phyloP scores from a whole-genome alignment of 2,888 invertebrate species.

The Lamproptera curius region DNA sequence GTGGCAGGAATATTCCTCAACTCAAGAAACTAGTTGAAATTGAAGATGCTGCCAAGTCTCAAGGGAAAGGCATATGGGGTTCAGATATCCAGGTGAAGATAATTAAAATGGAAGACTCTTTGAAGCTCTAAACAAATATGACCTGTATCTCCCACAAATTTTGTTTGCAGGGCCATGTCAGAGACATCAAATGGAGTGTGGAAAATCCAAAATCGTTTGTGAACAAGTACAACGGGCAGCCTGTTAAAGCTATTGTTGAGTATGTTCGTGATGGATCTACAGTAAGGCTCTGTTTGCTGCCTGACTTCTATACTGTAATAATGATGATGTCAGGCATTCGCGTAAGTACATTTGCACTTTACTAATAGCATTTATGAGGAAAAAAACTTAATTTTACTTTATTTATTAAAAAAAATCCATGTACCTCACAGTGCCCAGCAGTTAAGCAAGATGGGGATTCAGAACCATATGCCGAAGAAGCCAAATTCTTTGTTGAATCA shows the following conservation, averaged over 20 bases:
- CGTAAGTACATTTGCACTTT: conserved; percentile 59
- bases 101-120: too few species aligned
- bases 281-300: conserved; percentile 92
- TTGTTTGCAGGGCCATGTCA: conserved; percentile 80
- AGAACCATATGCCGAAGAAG: conserved; percentile 90
- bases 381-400: background rate
- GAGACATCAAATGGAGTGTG: conserved; percentile 92
- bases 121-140: conserved; percentile 2
- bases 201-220: conserved; percentile 86
- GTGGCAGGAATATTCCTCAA: conserved; percentile 80
- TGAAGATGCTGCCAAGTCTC: conserved; percentile 93
- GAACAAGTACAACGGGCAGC: conserved; percentile 91
- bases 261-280: conserved; percentile 99
- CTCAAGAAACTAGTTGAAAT: conserved; percentile 85
- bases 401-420: background rate
- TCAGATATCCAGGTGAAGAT: conserved; percentile 52
- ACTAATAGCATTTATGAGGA: too few species aligned
- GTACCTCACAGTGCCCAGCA: conserved; percentile 81
- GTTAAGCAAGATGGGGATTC: conserved; percentile 86
- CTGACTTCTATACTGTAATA: conserved; percentile 94
- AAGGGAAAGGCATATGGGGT: conserved; percentile 91
- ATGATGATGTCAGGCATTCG: conserved; percentile 97
- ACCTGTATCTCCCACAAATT: too few species aligned
- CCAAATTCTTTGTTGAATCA: conserved; percentile 95
- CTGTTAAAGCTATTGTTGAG: conserved; percentile 95